Base-by-base conservation (phyloP, 2,113 vertebrate genomes). In the Paraplagusia blochii region DNA sequence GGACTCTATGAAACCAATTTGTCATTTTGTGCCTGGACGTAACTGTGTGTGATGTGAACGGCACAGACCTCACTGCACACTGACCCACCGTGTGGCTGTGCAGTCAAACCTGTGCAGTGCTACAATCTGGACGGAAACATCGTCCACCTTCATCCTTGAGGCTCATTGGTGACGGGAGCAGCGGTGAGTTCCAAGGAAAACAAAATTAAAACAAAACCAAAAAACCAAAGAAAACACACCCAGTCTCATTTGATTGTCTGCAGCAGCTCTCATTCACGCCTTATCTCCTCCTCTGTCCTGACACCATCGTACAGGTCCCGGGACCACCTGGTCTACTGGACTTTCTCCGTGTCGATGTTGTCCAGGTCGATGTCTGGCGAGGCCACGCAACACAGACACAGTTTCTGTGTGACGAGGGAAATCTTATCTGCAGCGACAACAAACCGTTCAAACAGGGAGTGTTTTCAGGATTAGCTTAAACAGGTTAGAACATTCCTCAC, bases 351-450 rank as follows among this genome's bases (percentile, higher is more conserved):
- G 53, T 90, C 82, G 6, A 83, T 44, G 65, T 90, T 88, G 82
- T 92, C 91, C 57, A 92, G 83, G 74, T 91, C 90, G 35, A 91
- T 80, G 48, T 82, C 86, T 0, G 86, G 64, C 0, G 92, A 88
- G 4, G 87, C 72, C 63, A 84, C 47, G 9, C 92, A 93, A 15
- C 92, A 93, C 64, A 90, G 61, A 61, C 84, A 91, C 59, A 91
- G 35, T 77, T 92, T 92, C 66, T 93, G 92, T 5, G 86, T 88
- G 61, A 52, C 69, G 29, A 88, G 51, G 7, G 90, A 91, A 11
- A 91, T 3, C 11, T 40, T 14, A 66, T 87, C 92, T 93, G 43
- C 6, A 56, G 36, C 2, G 42, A 67, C 9, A 64, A 9, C 22
- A 29, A 29, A 2, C 3, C 6, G 22, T 29, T 29, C 22, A 29